These are phyloP conservation scores for Pontoporia blainvillei DNA, from an alignment of 2,113 vertebrate genomes.

Conservation along the genomic window DNA sequence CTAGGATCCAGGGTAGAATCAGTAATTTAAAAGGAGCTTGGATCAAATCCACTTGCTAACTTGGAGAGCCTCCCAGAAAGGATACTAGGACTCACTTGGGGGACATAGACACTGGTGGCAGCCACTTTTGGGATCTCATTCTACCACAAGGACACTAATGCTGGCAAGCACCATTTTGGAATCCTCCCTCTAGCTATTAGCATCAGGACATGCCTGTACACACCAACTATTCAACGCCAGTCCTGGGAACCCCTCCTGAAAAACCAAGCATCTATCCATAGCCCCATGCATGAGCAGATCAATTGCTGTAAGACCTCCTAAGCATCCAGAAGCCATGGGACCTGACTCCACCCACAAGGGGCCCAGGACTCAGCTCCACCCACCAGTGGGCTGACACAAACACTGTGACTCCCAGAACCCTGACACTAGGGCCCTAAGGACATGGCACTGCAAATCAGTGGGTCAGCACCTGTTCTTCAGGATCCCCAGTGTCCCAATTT, in stretches of 20 bases:
- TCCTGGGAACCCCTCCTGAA: not conserved
- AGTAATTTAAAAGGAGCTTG: not conserved
- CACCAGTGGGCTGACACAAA: not conserved
- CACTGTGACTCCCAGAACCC: fast-evolving
- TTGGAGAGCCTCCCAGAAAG: not conserved
- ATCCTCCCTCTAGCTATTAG: not conserved
- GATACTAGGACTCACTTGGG: too few relatives aligned
- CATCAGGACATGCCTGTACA: not conserved
- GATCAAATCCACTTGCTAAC: not conserved
- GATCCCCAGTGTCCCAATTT: fast-evolving
- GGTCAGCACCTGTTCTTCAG: not conserved
- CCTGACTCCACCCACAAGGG: not conserved
- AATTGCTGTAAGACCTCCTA: not conserved
- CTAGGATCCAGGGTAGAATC: not conserved
- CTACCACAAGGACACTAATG: not conserved
- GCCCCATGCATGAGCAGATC: not conserved
- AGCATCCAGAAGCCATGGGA: not conserved
- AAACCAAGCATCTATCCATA: not conserved
- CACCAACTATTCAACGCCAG: not conserved
- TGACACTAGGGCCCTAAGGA: not conserved
- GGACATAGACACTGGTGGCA: not conserved
- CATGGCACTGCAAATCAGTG: not conserved
- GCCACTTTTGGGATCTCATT: not conserved
- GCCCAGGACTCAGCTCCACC: not conserved
- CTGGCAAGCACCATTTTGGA: not conserved